Evolutionary conservation across 2,797 vertebrate species (phyloP).

Genomic region (Balearica regulorum): DNA sequence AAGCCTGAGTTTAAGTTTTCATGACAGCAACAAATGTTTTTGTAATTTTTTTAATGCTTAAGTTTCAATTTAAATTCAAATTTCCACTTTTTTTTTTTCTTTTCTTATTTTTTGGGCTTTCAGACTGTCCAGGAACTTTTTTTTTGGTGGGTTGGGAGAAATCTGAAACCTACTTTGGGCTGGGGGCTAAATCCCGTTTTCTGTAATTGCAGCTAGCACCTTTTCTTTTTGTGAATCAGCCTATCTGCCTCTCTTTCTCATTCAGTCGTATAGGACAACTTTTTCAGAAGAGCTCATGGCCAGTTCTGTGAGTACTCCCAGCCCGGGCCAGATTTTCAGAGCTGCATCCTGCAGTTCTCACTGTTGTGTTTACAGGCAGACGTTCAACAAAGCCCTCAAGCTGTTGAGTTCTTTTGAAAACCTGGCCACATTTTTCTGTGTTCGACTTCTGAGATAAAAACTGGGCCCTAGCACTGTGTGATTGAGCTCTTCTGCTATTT

Average conservation of each 20-base stretch:
- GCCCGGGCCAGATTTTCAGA: background rate
- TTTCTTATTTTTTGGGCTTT: background rate
- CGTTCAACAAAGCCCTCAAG: background rate
- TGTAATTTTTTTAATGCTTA: conserved; percentile 44
- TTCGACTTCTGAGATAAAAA: background rate
- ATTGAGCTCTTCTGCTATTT: background rate
- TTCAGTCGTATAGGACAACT: background rate
- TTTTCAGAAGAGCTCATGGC: background rate
- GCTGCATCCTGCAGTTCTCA: background rate
- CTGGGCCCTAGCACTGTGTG: background rate
- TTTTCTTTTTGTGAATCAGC: background rate
- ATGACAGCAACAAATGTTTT: conserved; percentile 44
- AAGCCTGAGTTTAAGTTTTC: conserved; percentile 28
- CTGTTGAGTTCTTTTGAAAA: background rate
- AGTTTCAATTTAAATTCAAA: conserved; percentile 9
- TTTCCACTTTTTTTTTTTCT: background rate
- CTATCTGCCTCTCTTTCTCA: background rate
- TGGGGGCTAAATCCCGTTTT: background rate
- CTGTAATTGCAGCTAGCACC: background rate
- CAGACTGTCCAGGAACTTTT: background rate
- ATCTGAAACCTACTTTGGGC: background rate
- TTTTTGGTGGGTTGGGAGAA: background rate
- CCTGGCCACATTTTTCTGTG: background rate
- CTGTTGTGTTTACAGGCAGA: background rate
- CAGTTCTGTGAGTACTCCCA: background rate